These are phyloP conservation scores for Cepaea hortensis DNA, from an alignment of 2,888 invertebrate species.

Conservation along the genomic window DNA sequence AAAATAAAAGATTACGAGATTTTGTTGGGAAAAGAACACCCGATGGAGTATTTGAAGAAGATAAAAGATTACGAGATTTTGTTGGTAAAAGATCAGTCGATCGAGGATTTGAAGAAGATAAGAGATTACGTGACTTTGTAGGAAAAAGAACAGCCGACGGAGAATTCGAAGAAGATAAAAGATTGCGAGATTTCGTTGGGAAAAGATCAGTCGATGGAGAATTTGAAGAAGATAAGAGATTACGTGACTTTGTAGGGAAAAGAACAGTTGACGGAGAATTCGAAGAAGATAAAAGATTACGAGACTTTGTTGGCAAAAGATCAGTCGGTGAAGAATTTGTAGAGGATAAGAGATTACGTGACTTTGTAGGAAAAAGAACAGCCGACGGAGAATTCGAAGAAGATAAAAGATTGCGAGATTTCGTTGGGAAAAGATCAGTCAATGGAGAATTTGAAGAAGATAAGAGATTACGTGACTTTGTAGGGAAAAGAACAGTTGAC, in stretches of 20 bases:
- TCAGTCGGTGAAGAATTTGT: neutral
- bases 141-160: neutral
- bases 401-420: slow-evolving; percentile 24
- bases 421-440: slow-evolving; percentile 7
- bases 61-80: neutral
- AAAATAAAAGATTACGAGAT: neutral
- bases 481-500: neutral
- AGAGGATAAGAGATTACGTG: neutral
- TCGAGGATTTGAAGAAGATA: slow-evolving; percentile 9
- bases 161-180: neutral
- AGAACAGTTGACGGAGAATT: neutral
- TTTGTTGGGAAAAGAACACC: neutral
- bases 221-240: neutral
- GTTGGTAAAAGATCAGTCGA: neutral
- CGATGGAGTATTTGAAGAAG: neutral
- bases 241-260: slow-evolving; percentile 40
- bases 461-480: slow-evolving; percentile 24
- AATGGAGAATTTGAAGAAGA: neutral
- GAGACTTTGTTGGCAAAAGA: slow-evolving; percentile 2
- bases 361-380: slow-evolving; percentile 17
- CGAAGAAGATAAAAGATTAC: neutral
- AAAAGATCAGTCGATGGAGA: neutral
- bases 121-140: neutral
- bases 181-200: slow-evolving; percentile 19
- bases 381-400: neutral